A percentile compares a stretch with the other conserved stretches of the same genome.
Evolutionary conservation across 2,888 invertebrate species (phyloP).

Genomic region (Petrolisthes manimaculis): DNA sequence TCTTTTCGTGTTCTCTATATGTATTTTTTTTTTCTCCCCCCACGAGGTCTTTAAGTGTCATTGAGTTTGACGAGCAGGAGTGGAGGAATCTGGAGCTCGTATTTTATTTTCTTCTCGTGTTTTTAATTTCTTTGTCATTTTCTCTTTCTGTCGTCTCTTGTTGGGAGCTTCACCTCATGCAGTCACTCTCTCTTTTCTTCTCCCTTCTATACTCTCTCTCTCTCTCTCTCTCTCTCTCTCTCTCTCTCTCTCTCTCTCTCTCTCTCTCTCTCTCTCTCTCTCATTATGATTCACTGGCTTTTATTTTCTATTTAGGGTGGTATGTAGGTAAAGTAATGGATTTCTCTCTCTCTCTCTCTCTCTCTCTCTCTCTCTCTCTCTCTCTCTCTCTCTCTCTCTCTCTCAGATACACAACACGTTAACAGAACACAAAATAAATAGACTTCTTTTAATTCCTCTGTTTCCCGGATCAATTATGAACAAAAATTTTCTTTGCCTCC

Average conservation of each 20-base stretch:
- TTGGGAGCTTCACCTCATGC: neutral
- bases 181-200: neutral
- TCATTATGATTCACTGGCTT: neutral
- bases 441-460: too few species aligned
- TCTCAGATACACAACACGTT: too few species aligned
- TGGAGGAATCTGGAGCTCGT: too few species aligned
- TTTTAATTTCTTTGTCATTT: neutral
- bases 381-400: slow-evolving; percentile 12
- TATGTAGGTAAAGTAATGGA: too few species aligned
- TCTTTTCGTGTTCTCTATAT: too few species aligned
- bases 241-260: neutral
- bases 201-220: neutral
- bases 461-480: too few species aligned
- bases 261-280: neutral
- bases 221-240: neutral
- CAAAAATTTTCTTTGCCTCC: too few species aligned
- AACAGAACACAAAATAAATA: too few species aligned
- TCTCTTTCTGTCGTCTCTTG: neutral
- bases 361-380: slow-evolving; percentile 12
- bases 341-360: neutral
- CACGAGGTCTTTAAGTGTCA: too few species aligned
- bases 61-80: too few species aligned
- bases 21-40: too few species aligned
- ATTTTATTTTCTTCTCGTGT: neutral
- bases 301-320: neutral